Base-by-base conservation (phyloP, 2,888 invertebrate species). In the Oligia fasciuncula region DNA sequence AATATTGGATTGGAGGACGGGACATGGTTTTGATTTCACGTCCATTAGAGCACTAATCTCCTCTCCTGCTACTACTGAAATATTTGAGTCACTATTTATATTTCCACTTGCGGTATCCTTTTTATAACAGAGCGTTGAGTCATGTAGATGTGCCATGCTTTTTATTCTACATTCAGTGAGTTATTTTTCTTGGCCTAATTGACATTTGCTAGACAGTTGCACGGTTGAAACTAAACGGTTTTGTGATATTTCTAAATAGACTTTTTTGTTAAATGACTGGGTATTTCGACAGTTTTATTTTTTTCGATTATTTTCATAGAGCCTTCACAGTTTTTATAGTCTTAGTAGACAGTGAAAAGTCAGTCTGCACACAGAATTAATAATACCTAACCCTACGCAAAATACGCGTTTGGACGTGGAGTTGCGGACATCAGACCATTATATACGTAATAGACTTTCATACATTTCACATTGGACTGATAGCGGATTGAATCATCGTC, bases 11-110 rank as follows among this genome's bases (percentile, higher is more conserved):
- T 35, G 13, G 14, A 17, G n/a, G 3, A 46, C n/a, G 1, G 19
- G 23, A 72, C 73, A 62, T 54, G 60, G 46, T 19, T 81, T 79
- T 54, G n/a, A 62, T 78, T 81, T 63, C 4, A 80, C 80, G n/a
- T 9, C 9, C 11, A 40, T 17, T 23, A 65, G 23, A 23, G 19
- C 11, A 35, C 19, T 57, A 80, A 40, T 57, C 29, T 49, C 40
- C 5, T 51, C 19, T 51, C 0, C 17, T 54, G 4, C 62, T 43
- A 43, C 6, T 51, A 57, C 0, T 35, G 2, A 35, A 46, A n/a
- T 11, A n/a, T 4, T 35, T 8, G 8, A 40, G 2, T 11, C 14
- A 9, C 51, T 69, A 23, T 14, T 70, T 54, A 54, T 23, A 60
- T 70, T 40, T 23, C 9, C 4, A 23, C 2, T 57, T 14, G 23